Conservation (phyloP, 2,888 invertebrate genomes). For the Muscina levida region DNA sequence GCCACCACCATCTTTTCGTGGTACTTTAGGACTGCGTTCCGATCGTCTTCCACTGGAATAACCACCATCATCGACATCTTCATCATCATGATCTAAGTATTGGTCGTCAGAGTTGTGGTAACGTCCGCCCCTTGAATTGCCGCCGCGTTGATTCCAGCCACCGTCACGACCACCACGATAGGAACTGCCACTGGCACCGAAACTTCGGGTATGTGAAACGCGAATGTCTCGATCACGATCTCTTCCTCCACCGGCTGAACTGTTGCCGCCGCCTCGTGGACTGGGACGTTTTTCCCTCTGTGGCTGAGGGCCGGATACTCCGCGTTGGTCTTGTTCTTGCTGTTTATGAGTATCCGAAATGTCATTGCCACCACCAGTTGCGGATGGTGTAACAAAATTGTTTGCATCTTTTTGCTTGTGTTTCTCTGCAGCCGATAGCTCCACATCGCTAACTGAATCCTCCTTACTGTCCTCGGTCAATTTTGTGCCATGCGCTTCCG, state of each 20-base stretch:
- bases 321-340: conserved; percentile 45
- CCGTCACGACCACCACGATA: conserved; percentile 81
- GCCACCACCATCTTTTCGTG: conserved; percentile 66
- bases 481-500: conserved; percentile 39
- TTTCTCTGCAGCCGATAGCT: conserved; percentile 29
- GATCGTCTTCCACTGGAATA: conserved; percentile 82
- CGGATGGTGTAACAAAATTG: conserved; percentile 39
- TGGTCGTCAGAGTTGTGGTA: conserved; percentile 75
- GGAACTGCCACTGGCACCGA: conserved; percentile 79
- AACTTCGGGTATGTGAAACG: conserved; percentile 74
- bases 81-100: conserved; percentile 82
- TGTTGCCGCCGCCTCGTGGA: conserved; percentile 77
- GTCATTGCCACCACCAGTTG: conserved; percentile 44
- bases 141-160: conserved; percentile 74
- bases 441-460: conserved; percentile 63
- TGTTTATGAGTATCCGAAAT: conserved; percentile 44
- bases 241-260: conserved; percentile 72
- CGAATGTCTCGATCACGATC: conserved; percentile 70
- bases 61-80: conserved; percentile 87
- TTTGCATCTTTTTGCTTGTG: conserved; percentile 43
- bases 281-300: conserved; percentile 73
- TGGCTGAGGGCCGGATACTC: conserved; percentile 50
- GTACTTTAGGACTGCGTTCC: conserved; percentile 81
- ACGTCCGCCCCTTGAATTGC: conserved; percentile 77
- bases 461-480: conserved; percentile 35